These are phyloP conservation scores for Pachycephala philippinensis DNA, from an alignment of 2,113 vertebrate genomes.

Conservation along the genomic window DNA sequence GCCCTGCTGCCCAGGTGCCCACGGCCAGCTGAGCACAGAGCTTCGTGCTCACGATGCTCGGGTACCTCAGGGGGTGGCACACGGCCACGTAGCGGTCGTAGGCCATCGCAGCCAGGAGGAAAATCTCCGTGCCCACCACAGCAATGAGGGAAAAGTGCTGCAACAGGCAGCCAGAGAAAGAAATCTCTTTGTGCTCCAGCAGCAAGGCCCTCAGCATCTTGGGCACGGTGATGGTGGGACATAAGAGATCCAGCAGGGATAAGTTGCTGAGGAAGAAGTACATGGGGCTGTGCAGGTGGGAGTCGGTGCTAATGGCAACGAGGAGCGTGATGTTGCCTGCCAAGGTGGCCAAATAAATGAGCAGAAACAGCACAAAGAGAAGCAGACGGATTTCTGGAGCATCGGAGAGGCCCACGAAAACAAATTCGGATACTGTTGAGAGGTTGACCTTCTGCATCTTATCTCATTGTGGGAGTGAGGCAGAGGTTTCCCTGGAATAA, in stretches of 20 bases:
- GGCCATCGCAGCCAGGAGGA: slow-evolving; percentile 60
- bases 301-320: not conserved
- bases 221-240: slow-evolving; percentile 26
- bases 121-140: slow-evolving; percentile 34
- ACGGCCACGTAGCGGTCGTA: slow-evolving; percentile 37
- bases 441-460: not conserved
- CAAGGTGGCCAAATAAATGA: slow-evolving; percentile 14
- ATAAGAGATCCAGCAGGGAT: slow-evolving; percentile 50
- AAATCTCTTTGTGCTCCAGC: not conserved
- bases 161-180: slow-evolving; percentile 9
- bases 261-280: slow-evolving; percentile 61
- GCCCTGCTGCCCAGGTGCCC: not conserved
- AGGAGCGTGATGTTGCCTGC: slow-evolving; percentile 36
- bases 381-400: not conserved
- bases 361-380: slow-evolving; percentile 48
- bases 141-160: slow-evolving; percentile 48
- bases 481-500: not conserved
- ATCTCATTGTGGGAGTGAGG: not conserved
- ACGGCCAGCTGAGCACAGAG: not conserved
- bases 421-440: not conserved
- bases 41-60: not conserved
- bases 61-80: slow-evolving; percentile 48
- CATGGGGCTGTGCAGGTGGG: slow-evolving; percentile 47
- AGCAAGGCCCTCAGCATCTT: slow-evolving; percentile 45
- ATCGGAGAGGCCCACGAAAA: slow-evolving; percentile 43